These are phyloP conservation scores for Gymnobelideus leadbeateri DNA, from an alignment of 2,113 vertebrate genomes.

Conservation along the genomic window DNA sequence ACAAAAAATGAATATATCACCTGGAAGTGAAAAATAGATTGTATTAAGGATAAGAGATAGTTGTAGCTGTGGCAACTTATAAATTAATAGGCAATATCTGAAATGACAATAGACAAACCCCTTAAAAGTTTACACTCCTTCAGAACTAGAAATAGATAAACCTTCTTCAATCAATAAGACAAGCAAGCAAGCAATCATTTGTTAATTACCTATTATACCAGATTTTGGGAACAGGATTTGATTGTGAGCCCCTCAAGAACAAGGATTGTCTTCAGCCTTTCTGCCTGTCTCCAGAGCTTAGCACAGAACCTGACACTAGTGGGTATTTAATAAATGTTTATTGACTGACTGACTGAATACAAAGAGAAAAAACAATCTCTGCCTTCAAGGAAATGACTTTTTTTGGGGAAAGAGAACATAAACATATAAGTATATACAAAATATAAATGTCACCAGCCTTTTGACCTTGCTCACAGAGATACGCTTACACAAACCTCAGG, in stretches of 20 bases:
- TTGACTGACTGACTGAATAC: neutral
- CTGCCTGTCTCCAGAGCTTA: neutral
- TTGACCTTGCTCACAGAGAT: neutral
- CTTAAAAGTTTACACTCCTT: constrained; percentile 60
- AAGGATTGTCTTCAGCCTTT: neutral
- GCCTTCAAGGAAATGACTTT: neutral
- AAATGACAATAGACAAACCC: constrained; percentile 60
- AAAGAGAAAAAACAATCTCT: neutral
- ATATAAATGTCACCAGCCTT: neutral
- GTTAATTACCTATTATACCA: neutral
- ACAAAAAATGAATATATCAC: constrained; percentile 18
- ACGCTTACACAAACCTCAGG: neutral
- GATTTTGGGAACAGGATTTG: neutral
- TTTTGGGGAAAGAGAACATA: neutral
- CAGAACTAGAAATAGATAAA: constrained; percentile 61
- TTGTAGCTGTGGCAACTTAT: constrained; percentile 49
- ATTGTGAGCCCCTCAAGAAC: neutral
- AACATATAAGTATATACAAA: neutral
- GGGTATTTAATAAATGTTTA: neutral
- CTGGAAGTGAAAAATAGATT: constrained; percentile 25
- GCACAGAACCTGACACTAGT: neutral
- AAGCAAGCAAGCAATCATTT: neutral
- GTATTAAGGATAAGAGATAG: constrained; percentile 46
- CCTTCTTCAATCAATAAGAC: neutral
- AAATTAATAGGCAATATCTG: constrained; percentile 48